Evolutionary conservation across 2,888 invertebrate genomes (phyloP), one percentile per base, ranked within the genome.

Genomic region (Onchidella celtica): DNA sequence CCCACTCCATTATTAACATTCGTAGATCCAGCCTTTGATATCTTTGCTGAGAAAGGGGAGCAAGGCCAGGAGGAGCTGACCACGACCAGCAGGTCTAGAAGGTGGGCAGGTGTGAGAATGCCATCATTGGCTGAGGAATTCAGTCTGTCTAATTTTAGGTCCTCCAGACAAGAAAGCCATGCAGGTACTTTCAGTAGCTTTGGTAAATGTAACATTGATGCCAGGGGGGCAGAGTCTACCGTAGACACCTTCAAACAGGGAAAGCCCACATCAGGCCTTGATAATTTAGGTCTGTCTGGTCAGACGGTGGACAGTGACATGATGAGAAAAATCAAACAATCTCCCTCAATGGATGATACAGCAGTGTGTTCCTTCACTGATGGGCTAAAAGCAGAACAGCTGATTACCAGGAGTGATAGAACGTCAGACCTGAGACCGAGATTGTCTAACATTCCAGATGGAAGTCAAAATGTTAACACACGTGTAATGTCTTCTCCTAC

Each of bases 1-100:
- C 75, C 36, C n/a, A 75, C 34, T 36, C 69, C 74, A 21, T 11
- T 75, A 14, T 81, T 75, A 75, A 57, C 66, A 66, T 68, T 69
- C 57, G 24, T 65, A 27, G 79, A 79, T n/a, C 79, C 79, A 21
- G 11, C 27, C 29, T 24, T 38, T 0, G 29, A 9, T 21, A 24
- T 40, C 36, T 70, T 63, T n/a, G 61, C 61, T 2, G 29, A 61
- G 17, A 66, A 11, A 36, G 63, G 32, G 3, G 69, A 69, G 14
- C 17, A 2, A 9, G 36, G 27, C 36, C 40, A 78, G 36, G 36
- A 74, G 24, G 61, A 78, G n/a, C 9, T 63, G 24, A n/a, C n/a
- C n/a, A n/a, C n/a, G n/a, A n/a, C n/a, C n/a, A 66, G 32, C 32
- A 0, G 21, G n/a, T 55, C 27, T 29, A 68, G n/a, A 17, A 69